Evolutionary conservation across 1,140 invertebrate genomes (phyloP).

Genomic region (Antheraea pernyi): DNA sequence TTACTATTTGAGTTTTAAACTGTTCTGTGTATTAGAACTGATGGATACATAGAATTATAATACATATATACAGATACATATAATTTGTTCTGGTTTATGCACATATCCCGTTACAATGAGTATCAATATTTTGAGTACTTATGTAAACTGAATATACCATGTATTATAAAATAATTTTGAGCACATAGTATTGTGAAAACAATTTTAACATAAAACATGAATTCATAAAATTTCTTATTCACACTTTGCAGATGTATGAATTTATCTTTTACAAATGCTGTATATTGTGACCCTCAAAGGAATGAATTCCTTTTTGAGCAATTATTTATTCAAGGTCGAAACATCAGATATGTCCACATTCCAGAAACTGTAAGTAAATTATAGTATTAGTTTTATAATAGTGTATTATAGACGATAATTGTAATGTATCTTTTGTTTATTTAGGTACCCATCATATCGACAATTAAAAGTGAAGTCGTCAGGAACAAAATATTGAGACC

Average conservation of each 20-base stretch:
- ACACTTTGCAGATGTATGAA: constrained; percentile 83
- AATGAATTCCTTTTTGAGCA: constrained; percentile 70
- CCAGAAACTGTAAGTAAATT: constrained; percentile 80
- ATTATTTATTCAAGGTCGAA: constrained; percentile 83
- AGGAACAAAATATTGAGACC: constrained; percentile 29
- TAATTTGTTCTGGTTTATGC: no score
- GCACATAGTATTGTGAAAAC: no score
- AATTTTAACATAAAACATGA: no score
- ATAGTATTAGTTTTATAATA: not conserved
- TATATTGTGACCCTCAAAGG: constrained; percentile 80
- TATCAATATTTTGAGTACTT: no score
- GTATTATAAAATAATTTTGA: no score
- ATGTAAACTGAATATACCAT: no score
- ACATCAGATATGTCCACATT: constrained; percentile 84
- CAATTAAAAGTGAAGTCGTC: constrained; percentile 52
- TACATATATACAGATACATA: no score
- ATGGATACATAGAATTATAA: no score
- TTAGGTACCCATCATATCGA: constrained; percentile 52
- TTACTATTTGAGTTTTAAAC: no score
- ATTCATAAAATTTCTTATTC: constrained; percentile 9
- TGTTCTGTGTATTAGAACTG: no score
- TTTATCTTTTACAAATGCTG: constrained; percentile 81
- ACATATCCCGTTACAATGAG: no score
- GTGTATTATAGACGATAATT: not conserved
- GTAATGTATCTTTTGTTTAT: not conserved